Evolutionary conservation across 2,797 vertebrate genomes (phyloP), one percentile per base, ranked within the genome.

Genomic region (Orestias chungarensis): DNA sequence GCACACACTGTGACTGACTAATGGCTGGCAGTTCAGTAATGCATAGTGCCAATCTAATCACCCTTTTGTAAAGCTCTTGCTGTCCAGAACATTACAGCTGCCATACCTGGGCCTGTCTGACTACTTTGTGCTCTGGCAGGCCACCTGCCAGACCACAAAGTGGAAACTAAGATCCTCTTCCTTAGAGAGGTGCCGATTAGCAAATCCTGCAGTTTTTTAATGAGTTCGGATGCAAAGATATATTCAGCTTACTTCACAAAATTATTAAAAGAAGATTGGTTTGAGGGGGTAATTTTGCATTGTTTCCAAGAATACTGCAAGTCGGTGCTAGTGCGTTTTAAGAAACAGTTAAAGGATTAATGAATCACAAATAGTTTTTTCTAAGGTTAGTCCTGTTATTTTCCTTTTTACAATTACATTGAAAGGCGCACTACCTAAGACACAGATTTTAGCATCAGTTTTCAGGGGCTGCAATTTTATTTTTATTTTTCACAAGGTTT

Each of bases 11-110:
- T 61, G 23, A 61, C 10, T 62, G 59, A 33, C 25, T 18, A 20
- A 15, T 10, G 20, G 31, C 31, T 59, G 57, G 35, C 59, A 62
- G 35, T 62, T 62, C 59, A 62, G 20, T 62, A 40, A 62, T 62
- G 35, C 2, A 11, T 29, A 31, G 25, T 44, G 64, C 43, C 64
- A 66, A 31, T 44, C 17, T 17, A 66, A 46, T 62, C 42, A 66
- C 42, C 27, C 29, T 46, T n/a, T 20, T 46, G 27, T 66, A 47
- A 46, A 66, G 43, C 25, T 46, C 40, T 40, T 62, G 35, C 35
- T n/a, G 59, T 62, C 35, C 35, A 15, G 11, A 62, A 6, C 20
- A 40, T 40, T 62, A 62, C 59, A 62, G 5, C 59, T 62, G 59
- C 59, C 20, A 23, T 23, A 59, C 8, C 18, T 23, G 4, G 20